Evolutionary conservation across 2,888 invertebrate genomes (phyloP).

Genomic region (Acronicta aceris): DNA sequence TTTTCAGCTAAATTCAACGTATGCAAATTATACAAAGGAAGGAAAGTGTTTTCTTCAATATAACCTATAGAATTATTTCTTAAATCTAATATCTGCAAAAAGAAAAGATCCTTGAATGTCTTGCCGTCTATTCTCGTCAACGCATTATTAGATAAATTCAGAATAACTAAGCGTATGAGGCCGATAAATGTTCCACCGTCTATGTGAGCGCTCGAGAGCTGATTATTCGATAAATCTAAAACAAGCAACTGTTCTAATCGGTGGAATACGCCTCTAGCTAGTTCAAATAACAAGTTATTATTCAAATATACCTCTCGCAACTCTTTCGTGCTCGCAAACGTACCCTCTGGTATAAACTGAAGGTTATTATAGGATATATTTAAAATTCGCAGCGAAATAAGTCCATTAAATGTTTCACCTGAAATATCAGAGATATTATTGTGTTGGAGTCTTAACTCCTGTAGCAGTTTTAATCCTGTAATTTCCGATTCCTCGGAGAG

Average conservation of each 20-base stretch:
- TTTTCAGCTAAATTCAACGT: constrained; percentile 97
- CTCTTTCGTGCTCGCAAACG: constrained; percentile 95
- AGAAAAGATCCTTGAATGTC: constrained; percentile 96
- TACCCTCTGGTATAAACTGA: constrained; percentile 93
- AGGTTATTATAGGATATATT: constrained; percentile 96
- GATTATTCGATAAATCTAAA: constrained; percentile 95
- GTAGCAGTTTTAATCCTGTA: constrained; percentile 92
- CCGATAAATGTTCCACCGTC: constrained; percentile 96
- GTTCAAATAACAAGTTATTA: constrained; percentile 95
- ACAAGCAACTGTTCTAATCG: constrained; percentile 95
- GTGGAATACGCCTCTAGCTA: constrained; percentile 95
- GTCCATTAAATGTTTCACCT: constrained; percentile 93
- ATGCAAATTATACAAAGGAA: constrained; percentile 96
- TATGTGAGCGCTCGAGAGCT: constrained; percentile 94
- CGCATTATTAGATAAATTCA: constrained; percentile 96
- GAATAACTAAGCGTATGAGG: constrained; percentile 94
- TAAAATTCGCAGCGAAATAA: constrained; percentile 93
- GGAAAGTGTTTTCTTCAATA: constrained; percentile 95
- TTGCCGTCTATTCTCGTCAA: constrained; percentile 94
- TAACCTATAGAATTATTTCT: constrained; percentile 96
- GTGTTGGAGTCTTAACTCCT: constrained; percentile 93
- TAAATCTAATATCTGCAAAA: constrained; percentile 95
- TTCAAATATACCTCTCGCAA: constrained; percentile 95
- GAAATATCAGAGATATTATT: constrained; percentile 95
- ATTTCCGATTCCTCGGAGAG: constrained; percentile 94